Evolutionary conservation across 2,888 invertebrate species (phyloP).

Genomic region (Atethmia centrago): DNA sequence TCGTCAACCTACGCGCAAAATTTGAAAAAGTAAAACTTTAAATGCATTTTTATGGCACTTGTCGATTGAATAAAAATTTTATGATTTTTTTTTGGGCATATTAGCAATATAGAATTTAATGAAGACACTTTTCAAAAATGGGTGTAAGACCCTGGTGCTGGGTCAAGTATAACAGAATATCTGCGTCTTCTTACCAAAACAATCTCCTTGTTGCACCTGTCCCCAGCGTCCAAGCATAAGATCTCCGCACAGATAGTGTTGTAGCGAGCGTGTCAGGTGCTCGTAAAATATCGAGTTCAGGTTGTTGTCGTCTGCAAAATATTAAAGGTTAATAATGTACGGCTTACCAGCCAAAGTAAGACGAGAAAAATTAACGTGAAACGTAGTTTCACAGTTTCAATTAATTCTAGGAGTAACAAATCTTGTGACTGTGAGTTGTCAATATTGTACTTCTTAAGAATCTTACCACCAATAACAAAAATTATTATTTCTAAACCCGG

Average conservation of each 20-base stretch:
- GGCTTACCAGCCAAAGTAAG: not conserved
- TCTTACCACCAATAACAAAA: not conserved
- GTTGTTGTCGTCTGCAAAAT: slow-evolving; percentile 97
- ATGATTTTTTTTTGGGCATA: no score
- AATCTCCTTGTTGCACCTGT: slow-evolving; percentile 98
- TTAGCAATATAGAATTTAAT: no score
- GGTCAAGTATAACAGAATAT: not conserved
- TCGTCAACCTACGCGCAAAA: no score
- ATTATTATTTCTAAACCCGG: not conserved
- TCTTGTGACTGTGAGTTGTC: not conserved
- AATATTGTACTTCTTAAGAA: not conserved
- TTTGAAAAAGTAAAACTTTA: no score
- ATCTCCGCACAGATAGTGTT: slow-evolving; percentile 98
- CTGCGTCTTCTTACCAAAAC: slow-evolving; percentile 92
- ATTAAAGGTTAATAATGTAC: not conserved
- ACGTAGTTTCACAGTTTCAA: no score
- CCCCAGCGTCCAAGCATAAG: slow-evolving; percentile 98
- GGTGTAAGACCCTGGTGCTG: no score
- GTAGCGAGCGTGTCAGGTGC: slow-evolving; percentile 98
- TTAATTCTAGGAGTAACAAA: no score
- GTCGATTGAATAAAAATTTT: no score
- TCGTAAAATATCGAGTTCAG: slow-evolving; percentile 99
- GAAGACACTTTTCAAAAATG: no score
- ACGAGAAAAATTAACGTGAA: not conserved
- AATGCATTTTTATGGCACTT: no score